A percentile compares a stretch with the other conserved stretches of the same genome.
Evolutionary conservation across 1,140 invertebrate genomes (phyloP).

Genomic region (Proctacanthus coquilletti): DNA sequence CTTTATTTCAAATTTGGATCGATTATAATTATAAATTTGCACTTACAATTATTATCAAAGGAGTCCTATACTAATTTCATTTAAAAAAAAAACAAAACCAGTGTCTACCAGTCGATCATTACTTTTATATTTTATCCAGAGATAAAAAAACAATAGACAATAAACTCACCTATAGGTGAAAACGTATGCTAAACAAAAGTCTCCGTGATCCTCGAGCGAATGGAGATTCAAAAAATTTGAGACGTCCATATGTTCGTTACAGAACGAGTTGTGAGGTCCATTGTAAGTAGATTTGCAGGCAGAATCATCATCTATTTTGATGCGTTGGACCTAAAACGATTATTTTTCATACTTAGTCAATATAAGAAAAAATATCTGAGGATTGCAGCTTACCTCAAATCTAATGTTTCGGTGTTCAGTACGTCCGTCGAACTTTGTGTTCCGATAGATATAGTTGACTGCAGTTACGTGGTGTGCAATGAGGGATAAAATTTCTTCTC

Average conservation of each 20-base stretch:
- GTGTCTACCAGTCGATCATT: no score
- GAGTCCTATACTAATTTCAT: no score
- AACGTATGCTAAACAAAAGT: conserved; percentile 96
- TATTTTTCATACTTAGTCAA: not conserved
- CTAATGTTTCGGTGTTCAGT: conserved; percentile 83
- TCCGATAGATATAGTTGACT: conserved; percentile 94
- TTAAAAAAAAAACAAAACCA: no score
- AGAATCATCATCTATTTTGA: conserved; percentile 76
- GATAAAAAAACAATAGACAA: no score
- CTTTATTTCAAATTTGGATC: no score
- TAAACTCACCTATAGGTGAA: conserved; percentile 68
- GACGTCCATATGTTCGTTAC: conserved; percentile 95
- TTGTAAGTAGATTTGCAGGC: conserved; percentile 49
- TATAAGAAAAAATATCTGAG: not conserved
- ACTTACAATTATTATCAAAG: no score
- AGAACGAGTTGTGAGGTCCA: conserved; percentile 80
- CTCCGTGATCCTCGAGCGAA: conserved; percentile 90
- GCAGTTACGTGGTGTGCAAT: conserved; percentile 97
- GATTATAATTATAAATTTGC: no score
- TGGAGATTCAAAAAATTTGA: conserved; percentile 98
- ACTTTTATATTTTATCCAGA: no score
- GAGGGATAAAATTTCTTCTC: conserved; percentile 92
- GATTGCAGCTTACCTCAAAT: conserved; percentile 72
- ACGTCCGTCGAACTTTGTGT: conserved; percentile 82
- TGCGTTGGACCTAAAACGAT: conserved; percentile 23